A percentile compares a stretch with the other conserved stretches of the same genome.
phyloP scores from a whole-genome alignment of 2,888 invertebrate genomes.

The Monoplex corrugatus region DNA sequence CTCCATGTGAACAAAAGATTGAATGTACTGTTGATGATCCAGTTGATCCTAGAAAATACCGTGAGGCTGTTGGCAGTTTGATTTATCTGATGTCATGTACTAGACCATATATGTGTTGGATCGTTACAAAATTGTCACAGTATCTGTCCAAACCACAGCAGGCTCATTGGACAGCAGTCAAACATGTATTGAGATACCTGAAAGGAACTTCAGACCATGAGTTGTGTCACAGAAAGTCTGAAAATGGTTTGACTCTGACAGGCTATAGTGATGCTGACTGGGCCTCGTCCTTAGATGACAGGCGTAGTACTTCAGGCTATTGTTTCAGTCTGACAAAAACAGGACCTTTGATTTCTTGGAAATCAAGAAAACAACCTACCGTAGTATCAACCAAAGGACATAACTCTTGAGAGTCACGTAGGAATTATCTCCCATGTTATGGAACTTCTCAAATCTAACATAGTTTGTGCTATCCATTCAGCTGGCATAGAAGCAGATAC shows the following conservation, averaged over 20 bases:
- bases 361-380: no score
- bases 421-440: no score
- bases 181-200: slow-evolving; percentile 50
- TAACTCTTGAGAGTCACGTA: no score
- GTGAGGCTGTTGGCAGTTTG: slow-evolving; percentile 42
- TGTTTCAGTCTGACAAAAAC: no score
- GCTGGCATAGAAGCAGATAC: no score
- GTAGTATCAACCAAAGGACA: no score
- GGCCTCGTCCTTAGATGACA: no score
- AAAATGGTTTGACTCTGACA: neutral
- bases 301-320: no score
- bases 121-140: slow-evolving; percentile 47
- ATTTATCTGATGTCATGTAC: slow-evolving; percentile 50
- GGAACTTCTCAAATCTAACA: no score
- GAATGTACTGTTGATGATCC: no score
- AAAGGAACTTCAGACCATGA: slow-evolving; percentile 44
- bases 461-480: no score
- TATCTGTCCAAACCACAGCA: slow-evolving; percentile 42
- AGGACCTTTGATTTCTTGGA: no score
- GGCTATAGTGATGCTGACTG: neutral
- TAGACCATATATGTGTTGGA: slow-evolving; percentile 41
- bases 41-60: slow-evolving; percentile 31
- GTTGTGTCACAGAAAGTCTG: slow-evolving; percentile 26
- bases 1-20: neutral
- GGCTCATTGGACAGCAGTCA: slow-evolving; percentile 27